These are phyloP conservation scores for Lutjanus argentimaculatus DNA, from an alignment of 2,797 vertebrate species.

Conservation along the genomic window DNA sequence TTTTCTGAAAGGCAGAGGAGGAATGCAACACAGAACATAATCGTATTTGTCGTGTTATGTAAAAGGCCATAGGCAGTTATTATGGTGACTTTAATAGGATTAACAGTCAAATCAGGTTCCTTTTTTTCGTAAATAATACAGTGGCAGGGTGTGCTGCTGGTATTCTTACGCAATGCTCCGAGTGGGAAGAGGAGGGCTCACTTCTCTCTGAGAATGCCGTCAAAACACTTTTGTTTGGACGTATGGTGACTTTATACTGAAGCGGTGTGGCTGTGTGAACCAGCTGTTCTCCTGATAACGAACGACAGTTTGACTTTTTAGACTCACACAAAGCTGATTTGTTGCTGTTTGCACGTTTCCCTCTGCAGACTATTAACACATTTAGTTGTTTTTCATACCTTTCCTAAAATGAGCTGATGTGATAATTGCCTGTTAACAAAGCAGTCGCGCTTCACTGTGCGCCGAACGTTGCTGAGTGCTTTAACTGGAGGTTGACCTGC, in stretches of 20 bases:
- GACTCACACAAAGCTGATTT: neutral
- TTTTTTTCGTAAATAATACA: slow-evolving; percentile 48
- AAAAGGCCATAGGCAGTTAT: slow-evolving; percentile 60
- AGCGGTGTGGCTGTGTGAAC: neutral
- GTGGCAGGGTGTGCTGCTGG: slow-evolving; percentile 40
- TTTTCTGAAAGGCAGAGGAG: slow-evolving; percentile 58
- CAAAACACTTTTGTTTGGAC: neutral
- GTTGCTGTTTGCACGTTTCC: slow-evolving; percentile 9
- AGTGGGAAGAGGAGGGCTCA: slow-evolving; percentile 12
- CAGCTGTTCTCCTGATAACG: neutral
- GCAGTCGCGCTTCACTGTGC: slow-evolving; percentile 19
- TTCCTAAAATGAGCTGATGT: slow-evolving; percentile 21
- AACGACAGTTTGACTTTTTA: neutral
- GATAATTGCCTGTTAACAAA: slow-evolving; percentile 14
- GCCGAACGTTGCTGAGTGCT: neutral
- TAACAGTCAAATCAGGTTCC: slow-evolving; percentile 61
- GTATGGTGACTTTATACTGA: neutral
- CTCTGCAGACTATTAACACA: slow-evolving; percentile 7
- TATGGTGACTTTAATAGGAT: slow-evolving; percentile 72
- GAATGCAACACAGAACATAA: slow-evolving; percentile 64
- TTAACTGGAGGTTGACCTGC: slow-evolving; percentile 17
- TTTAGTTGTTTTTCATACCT: slow-evolving; percentile 34
- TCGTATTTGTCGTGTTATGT: slow-evolving; percentile 71
- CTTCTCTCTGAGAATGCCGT: slow-evolving; percentile 6
- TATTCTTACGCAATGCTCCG: slow-evolving; percentile 29